Evolutionary conservation across 2,113 vertebrate genomes (phyloP).

Genomic region (Channa maculata): DNA sequence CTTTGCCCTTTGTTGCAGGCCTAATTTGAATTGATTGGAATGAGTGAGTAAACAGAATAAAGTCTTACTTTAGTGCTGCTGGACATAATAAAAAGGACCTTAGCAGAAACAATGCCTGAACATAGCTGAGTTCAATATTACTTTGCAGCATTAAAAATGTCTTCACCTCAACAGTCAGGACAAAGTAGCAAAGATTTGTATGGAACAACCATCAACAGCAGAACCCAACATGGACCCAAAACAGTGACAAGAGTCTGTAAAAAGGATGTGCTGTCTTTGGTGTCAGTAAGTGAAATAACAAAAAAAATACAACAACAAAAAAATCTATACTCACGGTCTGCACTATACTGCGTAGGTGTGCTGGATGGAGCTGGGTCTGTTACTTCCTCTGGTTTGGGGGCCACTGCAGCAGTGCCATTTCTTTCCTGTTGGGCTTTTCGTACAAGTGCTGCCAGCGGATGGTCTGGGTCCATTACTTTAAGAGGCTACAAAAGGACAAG

Average conservation of each 20-base stretch:
- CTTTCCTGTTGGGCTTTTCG: slow-evolving; percentile 91
- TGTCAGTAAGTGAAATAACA: background rate
- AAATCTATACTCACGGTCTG: slow-evolving; percentile 89
- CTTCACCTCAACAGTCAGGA: slow-evolving; percentile 9
- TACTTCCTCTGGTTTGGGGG: slow-evolving; percentile 77
- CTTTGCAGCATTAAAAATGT: slow-evolving; percentile 13
- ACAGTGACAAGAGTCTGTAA: too few relatives aligned
- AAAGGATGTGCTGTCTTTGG: background rate
- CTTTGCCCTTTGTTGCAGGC: too few relatives aligned
- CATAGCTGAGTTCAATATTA: slow-evolving; percentile 10
- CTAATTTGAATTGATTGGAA: too few relatives aligned
- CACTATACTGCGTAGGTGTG: slow-evolving; percentile 85
- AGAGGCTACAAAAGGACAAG: slow-evolving; percentile 86
- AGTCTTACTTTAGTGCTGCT: too few relatives aligned
- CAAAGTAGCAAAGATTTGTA: background rate
- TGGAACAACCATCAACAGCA: background rate
- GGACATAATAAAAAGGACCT: too few relatives aligned
- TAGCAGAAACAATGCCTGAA: too few relatives aligned
- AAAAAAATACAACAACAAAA: too few relatives aligned
- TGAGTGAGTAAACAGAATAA: too few relatives aligned
- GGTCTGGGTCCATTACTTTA: slow-evolving; percentile 96
- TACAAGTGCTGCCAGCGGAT: slow-evolving; percentile 93
- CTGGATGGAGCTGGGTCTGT: slow-evolving; percentile 61
- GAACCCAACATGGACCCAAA: background rate
- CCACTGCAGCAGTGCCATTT: slow-evolving; percentile 80